Percentiles rank a stretch among this genome's conserved stretches.
Evolutionary conservation across 2,888 invertebrate species (phyloP).

Genomic region (Tortricodes alternella): DNA sequence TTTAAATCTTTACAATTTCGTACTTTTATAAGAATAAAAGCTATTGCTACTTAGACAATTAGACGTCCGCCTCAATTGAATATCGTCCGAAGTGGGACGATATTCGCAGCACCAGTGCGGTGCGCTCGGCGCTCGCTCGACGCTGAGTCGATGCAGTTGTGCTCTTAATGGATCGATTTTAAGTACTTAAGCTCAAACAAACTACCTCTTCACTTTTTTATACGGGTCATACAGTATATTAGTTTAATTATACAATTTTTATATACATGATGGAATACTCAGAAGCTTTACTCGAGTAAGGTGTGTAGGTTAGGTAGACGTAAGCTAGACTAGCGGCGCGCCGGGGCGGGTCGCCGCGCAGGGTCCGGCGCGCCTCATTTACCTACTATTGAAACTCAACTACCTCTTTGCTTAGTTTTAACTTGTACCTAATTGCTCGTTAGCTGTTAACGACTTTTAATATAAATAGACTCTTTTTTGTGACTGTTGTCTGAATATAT

Average conservation of each 20-base stretch:
- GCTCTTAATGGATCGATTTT: constrained; percentile 73
- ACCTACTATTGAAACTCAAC: constrained; percentile 75
- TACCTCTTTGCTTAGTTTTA: constrained; percentile 81
- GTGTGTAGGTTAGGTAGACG: constrained; percentile 67
- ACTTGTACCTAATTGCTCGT: constrained; percentile 61
- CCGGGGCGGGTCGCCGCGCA: constrained; percentile 73
- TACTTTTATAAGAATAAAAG: constrained; percentile 74
- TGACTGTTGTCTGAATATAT: constrained; percentile 79
- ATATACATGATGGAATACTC: constrained; percentile 81
- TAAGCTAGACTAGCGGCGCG: constrained; percentile 53
- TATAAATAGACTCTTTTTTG: constrained; percentile 66
- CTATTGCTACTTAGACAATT: constrained; percentile 43
- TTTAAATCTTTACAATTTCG: constrained; percentile 75
- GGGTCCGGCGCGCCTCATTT: constrained; percentile 74
- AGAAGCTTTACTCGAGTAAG: constrained; percentile 82
- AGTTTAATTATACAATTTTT: constrained; percentile 82
- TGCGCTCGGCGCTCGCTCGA: constrained; percentile 42
- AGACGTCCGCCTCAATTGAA: constrained; percentile 69
- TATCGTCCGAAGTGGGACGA: constrained; percentile 13
- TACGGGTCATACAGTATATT: constrained; percentile 80
- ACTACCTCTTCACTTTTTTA: constrained; percentile 82
- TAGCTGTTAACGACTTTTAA: constrained; percentile 69
- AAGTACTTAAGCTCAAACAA: constrained; percentile 82
- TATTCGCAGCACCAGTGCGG: constrained; percentile 33
- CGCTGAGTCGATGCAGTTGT: constrained; percentile 55